phyloP scores from a whole-genome alignment of 2,888 invertebrate species.

The Microchrysa polita region DNA sequence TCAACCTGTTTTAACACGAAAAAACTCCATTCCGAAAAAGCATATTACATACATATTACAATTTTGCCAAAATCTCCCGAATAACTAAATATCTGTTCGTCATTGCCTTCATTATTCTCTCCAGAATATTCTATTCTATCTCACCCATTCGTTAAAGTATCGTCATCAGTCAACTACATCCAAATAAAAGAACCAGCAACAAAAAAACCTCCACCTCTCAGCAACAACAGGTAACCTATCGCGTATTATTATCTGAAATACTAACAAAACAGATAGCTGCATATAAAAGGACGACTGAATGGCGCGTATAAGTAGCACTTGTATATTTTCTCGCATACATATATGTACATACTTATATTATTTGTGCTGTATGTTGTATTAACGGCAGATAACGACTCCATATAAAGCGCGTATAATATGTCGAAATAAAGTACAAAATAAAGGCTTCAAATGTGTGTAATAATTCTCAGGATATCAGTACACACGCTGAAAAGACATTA shows the following conservation, averaged over 20 bases:
- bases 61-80: too few species aligned
- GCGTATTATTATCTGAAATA: neutral
- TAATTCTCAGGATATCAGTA: conserved; percentile 45
- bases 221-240: conserved; percentile 10
- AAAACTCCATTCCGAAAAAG: too few species aligned
- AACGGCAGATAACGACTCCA: conserved; percentile 46
- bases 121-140: neutral
- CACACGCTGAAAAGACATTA: conserved; percentile 40
- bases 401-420: conserved; percentile 45
- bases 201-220: neutral
- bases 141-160: neutral
- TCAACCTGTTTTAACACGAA: too few species aligned
- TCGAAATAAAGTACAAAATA: conserved; percentile 48
- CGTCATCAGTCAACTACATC: neutral
- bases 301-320: conserved; percentile 6
- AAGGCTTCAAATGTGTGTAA: conserved; percentile 48
- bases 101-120: conserved; percentile 1
- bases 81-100: neutral
- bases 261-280: neutral
- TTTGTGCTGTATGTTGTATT: too few species aligned
- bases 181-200: neutral
- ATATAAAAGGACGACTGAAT: conserved; percentile 17
- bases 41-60: too few species aligned
- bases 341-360: too few species aligned
- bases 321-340: neutral